Base-by-base conservation (phyloP, 2,888 invertebrate species). In the Dendrolimus houi region DNA sequence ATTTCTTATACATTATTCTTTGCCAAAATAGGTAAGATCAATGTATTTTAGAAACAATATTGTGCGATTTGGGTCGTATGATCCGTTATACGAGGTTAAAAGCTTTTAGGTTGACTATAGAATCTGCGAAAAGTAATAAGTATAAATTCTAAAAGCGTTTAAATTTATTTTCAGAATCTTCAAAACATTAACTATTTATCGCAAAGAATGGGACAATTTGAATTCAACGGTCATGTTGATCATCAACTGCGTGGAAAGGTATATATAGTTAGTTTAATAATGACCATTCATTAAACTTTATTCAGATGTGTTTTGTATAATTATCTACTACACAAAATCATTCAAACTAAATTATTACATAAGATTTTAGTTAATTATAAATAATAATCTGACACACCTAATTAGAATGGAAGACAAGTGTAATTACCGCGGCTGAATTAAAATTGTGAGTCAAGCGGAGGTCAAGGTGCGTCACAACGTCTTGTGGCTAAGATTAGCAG, bases 401-500 rank as follows among this genome's bases (percentile, higher is more conserved):
- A 47, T 47, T 47, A 47, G 9, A 8, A 12, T 47, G 47, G 47
- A 47, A 47, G 47, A 47, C 47, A 47, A 47, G 47, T 47, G 8
- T 47, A 47, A 47, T 47, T 47, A 66, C 64, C 59, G 58, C 56
- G 52, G 60, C 67, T 47, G 55, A 53, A 59, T 70, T 67, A 65
- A 60, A 64, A 60, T 55, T 63, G 65, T 77, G 79, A 81, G 70
- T 80, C 79, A 78, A 74, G 73, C 76, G 62, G 74, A 77, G 80
- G 78, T 82, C 82, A 80, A 72, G 72, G 74, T 72, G 72, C 73
- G 77, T 77, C 77, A 74, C 62, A 60, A 64, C 67, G 72, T 70
- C 66, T 70, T 68, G 62, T 65, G 60, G 68, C 80, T 78, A 83
- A 85, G 83, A 85, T 85, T 85, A 86, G 83, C 72, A 63, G 62